A percentile compares a stretch with the other conserved stretches of the same genome.
These are phyloP conservation scores for Bicyclus anynana DNA, from an alignment of 1,140 invertebrate genomes.

Conservation along the genomic window DNA sequence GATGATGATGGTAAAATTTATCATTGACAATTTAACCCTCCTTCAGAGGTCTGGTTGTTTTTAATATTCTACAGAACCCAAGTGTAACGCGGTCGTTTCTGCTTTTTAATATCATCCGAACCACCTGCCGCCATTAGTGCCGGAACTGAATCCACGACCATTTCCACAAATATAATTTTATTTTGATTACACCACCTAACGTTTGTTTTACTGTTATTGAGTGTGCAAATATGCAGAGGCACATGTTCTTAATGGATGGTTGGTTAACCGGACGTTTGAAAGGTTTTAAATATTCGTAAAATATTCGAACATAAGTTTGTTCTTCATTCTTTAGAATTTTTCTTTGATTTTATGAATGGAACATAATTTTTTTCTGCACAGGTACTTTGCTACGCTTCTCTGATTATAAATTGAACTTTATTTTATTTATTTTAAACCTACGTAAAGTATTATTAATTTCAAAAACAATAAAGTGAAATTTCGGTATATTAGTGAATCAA, in stretches of 20 bases:
- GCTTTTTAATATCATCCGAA: constrained; percentile 12
- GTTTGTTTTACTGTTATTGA: constrained; percentile 31
- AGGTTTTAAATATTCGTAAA: neutral
- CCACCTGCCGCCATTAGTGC: constrained; percentile 32
- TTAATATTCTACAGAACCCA: too few species aligned
- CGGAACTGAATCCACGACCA: constrained; percentile 26
- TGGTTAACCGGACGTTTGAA: neutral
- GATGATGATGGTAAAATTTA: too few species aligned
- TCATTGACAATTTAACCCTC: too few species aligned
- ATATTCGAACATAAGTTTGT: neutral
- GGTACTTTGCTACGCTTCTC: too few species aligned
- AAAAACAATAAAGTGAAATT: too few species aligned
- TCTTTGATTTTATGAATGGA: too few species aligned
- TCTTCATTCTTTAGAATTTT: neutral
- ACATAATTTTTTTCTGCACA: too few species aligned
- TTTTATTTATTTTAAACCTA: too few species aligned
- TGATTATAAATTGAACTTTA: too few species aligned
- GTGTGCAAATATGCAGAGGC: neutral
- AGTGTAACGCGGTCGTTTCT: neutral
- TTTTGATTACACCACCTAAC: constrained; percentile 31
- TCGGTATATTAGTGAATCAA: too few species aligned
- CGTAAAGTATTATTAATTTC: too few species aligned
- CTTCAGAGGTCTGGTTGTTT: too few species aligned
- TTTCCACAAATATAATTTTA: constrained; percentile 30
- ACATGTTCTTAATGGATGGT: neutral